A percentile compares a stretch with the other conserved stretches of the same genome.
Conservation (phyloP, 2,113 vertebrate species). For the Mormoops blainvillei region DNA sequence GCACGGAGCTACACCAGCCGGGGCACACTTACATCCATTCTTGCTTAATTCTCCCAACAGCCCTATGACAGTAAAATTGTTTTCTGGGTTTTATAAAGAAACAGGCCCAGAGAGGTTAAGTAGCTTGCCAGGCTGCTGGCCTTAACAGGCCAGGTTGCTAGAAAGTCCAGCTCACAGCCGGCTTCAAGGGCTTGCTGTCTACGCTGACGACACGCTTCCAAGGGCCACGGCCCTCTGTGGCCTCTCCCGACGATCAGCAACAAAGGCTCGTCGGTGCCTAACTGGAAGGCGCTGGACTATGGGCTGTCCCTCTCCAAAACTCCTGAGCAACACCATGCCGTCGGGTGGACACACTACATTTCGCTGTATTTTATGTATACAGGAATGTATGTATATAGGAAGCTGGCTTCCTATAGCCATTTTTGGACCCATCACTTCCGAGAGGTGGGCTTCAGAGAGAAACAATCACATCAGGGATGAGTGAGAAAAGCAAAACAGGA, state of each 20-base stretch:
- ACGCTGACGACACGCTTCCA: not conserved
- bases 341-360: not conserved
- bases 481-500: not conserved
- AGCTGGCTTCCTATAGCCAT: not conserved
- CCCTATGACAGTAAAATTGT: not conserved
- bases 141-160: not conserved
- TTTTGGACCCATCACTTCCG: not conserved
- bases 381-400: too few species aligned
- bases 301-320: not conserved
- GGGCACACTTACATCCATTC: not conserved
- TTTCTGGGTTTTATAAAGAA: not conserved
- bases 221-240: not conserved
- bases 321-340: rapidly evolving
- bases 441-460: not conserved
- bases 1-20: too few species aligned
- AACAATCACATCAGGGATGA: not conserved
- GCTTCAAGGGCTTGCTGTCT: not conserved
- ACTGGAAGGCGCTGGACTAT: not conserved
- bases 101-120: not conserved
- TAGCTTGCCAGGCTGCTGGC: not conserved
- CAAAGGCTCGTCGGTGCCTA: not conserved
- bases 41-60: not conserved
- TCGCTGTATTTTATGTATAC: not conserved
- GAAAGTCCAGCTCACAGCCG: not conserved
- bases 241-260: not conserved